phyloP scores from a whole-genome alignment of 2,113 vertebrate genomes.

The Bos indicus region DNA sequence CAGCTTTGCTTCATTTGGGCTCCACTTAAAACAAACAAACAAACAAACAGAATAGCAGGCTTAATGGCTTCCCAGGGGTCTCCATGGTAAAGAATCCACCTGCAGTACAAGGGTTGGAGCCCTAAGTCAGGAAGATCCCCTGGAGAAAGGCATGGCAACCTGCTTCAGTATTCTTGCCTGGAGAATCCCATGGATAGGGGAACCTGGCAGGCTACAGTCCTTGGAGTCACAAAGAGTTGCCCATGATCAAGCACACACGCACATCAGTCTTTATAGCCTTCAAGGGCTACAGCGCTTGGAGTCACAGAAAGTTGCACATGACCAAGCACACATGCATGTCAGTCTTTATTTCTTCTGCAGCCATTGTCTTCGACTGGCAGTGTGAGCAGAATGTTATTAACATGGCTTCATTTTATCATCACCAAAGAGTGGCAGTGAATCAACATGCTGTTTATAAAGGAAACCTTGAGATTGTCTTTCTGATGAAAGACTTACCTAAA shows the following conservation, averaged over 20 bases:
- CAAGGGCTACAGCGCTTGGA: background rate
- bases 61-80: background rate
- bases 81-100: background rate
- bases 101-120: background rate
- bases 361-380: background rate
- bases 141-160: background rate
- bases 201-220: background rate
- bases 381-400: background rate
- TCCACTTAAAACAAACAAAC: background rate
- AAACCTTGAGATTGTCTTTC: background rate
- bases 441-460: background rate
- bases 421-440: background rate
- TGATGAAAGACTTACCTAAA: constrained; percentile 45
- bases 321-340: background rate
- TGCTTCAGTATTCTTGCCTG: background rate
- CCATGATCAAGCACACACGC: background rate
- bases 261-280: background rate
- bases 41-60: background rate
- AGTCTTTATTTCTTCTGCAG: background rate
- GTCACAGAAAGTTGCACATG: background rate
- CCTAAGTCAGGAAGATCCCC: background rate
- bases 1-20: background rate
- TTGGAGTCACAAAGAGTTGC: background rate
- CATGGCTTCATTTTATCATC: background rate
- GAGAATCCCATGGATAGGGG: background rate